Evolutionary conservation across 2,113 vertebrate genomes (phyloP).

Genomic region (Pteruthius melanotis): DNA sequence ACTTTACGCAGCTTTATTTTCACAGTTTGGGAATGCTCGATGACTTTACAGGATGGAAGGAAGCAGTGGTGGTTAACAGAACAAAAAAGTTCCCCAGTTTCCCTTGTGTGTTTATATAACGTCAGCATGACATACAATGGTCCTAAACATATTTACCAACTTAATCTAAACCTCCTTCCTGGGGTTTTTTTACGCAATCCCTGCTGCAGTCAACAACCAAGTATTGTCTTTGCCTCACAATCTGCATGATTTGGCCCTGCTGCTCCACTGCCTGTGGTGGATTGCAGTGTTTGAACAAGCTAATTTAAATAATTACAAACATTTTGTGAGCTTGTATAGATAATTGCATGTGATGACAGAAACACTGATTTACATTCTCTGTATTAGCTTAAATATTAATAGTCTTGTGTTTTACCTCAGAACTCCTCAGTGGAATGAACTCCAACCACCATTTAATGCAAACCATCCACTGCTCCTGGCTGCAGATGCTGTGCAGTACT

Average conservation of each 20-base stretch:
- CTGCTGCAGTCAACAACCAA: not conserved
- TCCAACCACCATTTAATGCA: conserved; percentile 94
- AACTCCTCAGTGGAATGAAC: conserved; percentile 97
- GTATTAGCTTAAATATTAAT: conserved; percentile 75
- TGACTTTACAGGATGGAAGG: conserved; percentile 15
- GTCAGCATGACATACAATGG: not conserved
- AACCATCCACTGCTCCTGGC: conserved; percentile 92
- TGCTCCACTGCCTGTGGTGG: conserved; percentile 49
- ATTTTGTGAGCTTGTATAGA: conserved; percentile 70
- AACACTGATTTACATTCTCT: conserved; percentile 67
- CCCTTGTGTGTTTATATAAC: conserved; percentile 24
- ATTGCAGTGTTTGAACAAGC: conserved; percentile 57
- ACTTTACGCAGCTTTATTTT: conserved; percentile 58
- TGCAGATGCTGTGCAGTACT: conserved; percentile 93
- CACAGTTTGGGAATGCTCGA: conserved; percentile 26
- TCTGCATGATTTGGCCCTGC: not conserved
- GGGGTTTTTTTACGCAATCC: not conserved
- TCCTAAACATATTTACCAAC: not conserved
- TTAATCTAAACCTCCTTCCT: conserved; percentile 12
- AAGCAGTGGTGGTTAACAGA: conserved; percentile 4
- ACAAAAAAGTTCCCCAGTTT: not conserved
- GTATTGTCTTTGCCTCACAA: not conserved
- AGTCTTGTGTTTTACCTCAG: conserved; percentile 77
- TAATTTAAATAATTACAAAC: conserved; percentile 73
- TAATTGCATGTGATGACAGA: conserved; percentile 73